Evolutionary conservation across 2,797 vertebrate genomes (phyloP), one percentile per base, ranked within the genome.

Genomic region (Hypotaenidia philippensis): DNA sequence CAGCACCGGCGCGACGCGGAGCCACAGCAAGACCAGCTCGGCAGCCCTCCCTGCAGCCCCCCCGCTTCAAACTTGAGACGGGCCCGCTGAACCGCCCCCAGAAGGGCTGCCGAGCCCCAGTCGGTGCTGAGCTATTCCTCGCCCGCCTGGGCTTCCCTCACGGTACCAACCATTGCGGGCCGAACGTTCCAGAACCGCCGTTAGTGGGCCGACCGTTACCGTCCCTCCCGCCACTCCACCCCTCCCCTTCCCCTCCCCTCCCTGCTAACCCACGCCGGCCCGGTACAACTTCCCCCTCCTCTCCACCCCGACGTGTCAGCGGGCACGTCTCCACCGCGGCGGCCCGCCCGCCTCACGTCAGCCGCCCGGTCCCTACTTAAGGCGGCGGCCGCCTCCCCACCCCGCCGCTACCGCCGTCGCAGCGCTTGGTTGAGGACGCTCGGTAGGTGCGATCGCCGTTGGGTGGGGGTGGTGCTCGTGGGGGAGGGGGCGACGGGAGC

Each of bases 301-400:
- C 79, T 17, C 50, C 89, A 6, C 77, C 91, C 86, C 81, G 77
- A 96, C 84, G 95, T 96, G 95, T 92, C 65, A 5, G 27, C 93
- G 87, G 91, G 89, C 94, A 94, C 95, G 95, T 95, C 95, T 72
- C 80, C 91, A 41, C 55, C 11, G 3, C 2, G 6, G 3, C 52
- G 22, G 4, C 86, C 95, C 94, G 86, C 91, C 95, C 81, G 17
- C 52, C 80, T 0, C 68, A 38, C 94, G 94, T 95, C 94, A 96
- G 53, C 71, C 68, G 34, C 56, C 76, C 86, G 11, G 68, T 38
- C 72, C 34, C 3, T 90, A 94, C 44, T 96, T 93, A 96, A 94
- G 34, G 78, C 82, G 40, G 72, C 27, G 59, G 81, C 52, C 56
- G 19, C 76, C 11, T 0, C 49, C 53, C 4, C 80, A 3, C 74